A percentile compares a stretch with the other conserved stretches of the same genome.
Evolutionary conservation across 2,888 invertebrate genomes (phyloP).

Genomic region (Drosophila crucigera): DNA sequence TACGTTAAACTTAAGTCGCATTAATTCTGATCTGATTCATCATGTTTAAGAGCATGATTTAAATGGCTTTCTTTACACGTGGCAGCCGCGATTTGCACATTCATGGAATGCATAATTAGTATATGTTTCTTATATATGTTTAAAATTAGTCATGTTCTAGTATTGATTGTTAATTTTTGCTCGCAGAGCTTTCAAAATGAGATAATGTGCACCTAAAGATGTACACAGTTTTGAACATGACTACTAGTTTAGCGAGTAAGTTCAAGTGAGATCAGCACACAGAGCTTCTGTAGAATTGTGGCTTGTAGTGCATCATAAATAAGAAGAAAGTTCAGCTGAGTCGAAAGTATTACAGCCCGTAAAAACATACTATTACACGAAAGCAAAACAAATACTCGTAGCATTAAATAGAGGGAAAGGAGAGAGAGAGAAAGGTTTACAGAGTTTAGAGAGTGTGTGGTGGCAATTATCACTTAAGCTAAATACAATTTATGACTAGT

Average conservation of each 20-base stretch:
- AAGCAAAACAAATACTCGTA: constrained; percentile 69
- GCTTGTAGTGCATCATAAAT: constrained; percentile 21
- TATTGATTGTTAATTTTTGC: constrained; percentile 9
- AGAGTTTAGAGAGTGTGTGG: constrained; percentile 21
- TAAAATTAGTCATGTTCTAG: constrained; percentile 45
- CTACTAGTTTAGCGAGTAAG: constrained; percentile 45
- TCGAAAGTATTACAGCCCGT: constrained; percentile 66
- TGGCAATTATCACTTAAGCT: constrained; percentile 44
- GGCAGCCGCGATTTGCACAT: constrained; percentile 43
- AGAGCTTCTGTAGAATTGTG: constrained; percentile 30
- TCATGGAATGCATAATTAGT: constrained; percentile 47
- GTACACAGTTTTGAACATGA: constrained; percentile 43
- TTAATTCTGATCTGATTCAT: constrained; percentile 31
- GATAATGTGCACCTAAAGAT: constrained; percentile 25
- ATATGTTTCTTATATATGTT: constrained; percentile 10
- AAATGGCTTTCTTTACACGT: constrained; percentile 3
- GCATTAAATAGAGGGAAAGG: constrained; percentile 31
- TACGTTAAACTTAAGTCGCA: constrained; percentile 47
- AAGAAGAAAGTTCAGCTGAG: constrained; percentile 45
- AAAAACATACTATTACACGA: constrained; percentile 35
- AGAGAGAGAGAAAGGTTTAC: constrained; percentile 19
- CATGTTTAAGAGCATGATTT: constrained; percentile 36
- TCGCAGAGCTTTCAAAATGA: constrained; percentile 34
- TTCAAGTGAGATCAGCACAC: constrained; percentile 17
- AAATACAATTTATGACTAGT: constrained; percentile 50